Evolutionary conservation across 2,113 vertebrate species (phyloP).

Genomic region (Synchiropus splendidus): DNA sequence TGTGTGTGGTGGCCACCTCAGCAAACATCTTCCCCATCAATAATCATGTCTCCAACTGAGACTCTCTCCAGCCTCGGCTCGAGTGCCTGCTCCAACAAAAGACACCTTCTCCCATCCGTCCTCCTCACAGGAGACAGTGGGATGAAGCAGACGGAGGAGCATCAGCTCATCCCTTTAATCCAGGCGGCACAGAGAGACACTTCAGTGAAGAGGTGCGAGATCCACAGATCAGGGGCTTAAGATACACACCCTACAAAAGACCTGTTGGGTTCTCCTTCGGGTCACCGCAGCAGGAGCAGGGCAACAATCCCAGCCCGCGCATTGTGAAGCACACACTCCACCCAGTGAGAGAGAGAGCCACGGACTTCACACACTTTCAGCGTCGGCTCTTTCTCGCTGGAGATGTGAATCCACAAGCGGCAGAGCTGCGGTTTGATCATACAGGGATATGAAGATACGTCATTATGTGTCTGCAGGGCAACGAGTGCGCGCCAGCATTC

Average conservation of each 20-base stretch:
- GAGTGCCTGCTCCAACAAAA: constrained; percentile 51
- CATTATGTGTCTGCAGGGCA: constrained; percentile 42
- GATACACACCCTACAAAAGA: constrained; percentile 46
- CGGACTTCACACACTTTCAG: no score
- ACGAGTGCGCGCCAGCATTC: constrained; percentile 57
- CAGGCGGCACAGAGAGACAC: constrained; percentile 47
- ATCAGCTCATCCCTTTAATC: constrained; percentile 66
- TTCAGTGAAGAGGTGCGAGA: constrained; percentile 59
- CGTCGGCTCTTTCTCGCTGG: no score
- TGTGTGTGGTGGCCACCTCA: background rate
- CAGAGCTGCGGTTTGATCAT: no score
- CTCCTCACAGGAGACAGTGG: constrained; percentile 37
- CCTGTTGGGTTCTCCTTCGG: constrained; percentile 24
- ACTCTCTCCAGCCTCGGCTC: constrained; percentile 27
- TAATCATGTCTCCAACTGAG: constrained; percentile 27
- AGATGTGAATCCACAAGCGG: no score
- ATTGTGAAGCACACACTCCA: constrained; percentile 15
- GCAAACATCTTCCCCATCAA: constrained; percentile 24
- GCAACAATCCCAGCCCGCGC: constrained; percentile 12
- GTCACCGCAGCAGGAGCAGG: constrained; percentile 41
- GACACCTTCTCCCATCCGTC: constrained; percentile 34
- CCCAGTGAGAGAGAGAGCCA: no score
- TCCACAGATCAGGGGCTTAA: constrained; percentile 61
- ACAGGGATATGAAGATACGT: constrained; percentile 19
- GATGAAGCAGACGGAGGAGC: constrained; percentile 42